These are phyloP conservation scores for Phataginus tricuspis DNA, from an alignment of 2,797 vertebrate species.

Conservation along the genomic window DNA sequence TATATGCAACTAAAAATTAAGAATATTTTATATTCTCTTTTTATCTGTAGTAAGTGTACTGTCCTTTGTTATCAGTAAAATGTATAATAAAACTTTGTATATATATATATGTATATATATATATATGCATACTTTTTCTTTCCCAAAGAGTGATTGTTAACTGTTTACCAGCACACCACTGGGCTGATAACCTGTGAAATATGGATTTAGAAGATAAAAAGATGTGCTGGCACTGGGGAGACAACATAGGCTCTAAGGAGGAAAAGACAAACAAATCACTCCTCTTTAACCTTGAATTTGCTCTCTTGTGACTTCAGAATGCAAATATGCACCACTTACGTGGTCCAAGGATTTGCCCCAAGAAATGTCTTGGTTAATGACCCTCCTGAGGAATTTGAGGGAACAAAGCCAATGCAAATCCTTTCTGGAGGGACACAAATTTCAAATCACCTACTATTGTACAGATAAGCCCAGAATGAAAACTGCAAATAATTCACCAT, in stretches of 20 bases:
- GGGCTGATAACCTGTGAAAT: background rate
- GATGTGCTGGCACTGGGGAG: background rate
- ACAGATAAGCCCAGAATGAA: background rate
- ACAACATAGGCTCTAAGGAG: background rate
- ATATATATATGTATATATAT: background rate
- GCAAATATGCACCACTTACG: background rate
- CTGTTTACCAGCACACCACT: background rate
- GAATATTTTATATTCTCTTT: background rate
- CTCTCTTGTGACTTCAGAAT: background rate
- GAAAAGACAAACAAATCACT: background rate
- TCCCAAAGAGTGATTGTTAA: background rate
- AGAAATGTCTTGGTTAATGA: background rate
- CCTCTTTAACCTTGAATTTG: background rate
- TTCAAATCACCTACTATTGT: background rate
- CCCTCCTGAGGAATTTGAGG: background rate
- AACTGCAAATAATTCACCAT: background rate
- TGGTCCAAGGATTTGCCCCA: background rate
- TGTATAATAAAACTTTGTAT: background rate
- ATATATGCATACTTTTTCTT: rapidly evolving
- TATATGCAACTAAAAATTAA: background rate
- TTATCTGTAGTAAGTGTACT: background rate
- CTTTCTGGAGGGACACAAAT: background rate
- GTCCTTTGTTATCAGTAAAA: background rate
- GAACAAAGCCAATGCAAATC: background rate
- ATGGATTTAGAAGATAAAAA: background rate